A percentile compares a stretch with the other conserved stretches of the same genome.
phyloP scores from a whole-genome alignment of 2,113 vertebrate genomes.

The Bos javanicus region DNA sequence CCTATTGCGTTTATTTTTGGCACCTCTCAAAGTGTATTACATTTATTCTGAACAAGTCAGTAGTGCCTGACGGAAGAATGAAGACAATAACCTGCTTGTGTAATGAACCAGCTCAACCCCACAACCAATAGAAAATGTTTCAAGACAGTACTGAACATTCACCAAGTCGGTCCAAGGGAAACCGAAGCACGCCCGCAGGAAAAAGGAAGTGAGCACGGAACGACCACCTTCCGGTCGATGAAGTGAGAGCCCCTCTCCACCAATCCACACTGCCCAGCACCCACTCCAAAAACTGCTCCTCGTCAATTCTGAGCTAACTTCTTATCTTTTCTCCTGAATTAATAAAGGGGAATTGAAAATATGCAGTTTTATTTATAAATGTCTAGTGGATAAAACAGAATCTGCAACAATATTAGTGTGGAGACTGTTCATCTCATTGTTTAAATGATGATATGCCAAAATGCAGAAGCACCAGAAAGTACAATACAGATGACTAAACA shows the following conservation, averaged over 20 bases:
- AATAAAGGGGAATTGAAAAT: constrained; percentile 1
- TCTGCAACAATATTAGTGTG: background rate
- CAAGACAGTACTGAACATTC: background rate
- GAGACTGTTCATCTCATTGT: background rate
- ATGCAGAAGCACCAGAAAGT: background rate
- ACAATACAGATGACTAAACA: background rate
- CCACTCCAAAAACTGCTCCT: background rate
- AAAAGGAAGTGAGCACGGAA: background rate
- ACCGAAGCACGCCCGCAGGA: background rate
- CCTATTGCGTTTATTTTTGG: constrained; percentile 19
- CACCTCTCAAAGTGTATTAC: constrained; percentile 27
- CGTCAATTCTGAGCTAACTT: background rate
- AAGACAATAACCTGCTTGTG: constrained; percentile 27
- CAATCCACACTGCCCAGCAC: background rate
- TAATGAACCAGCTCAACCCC: constrained; percentile 16
- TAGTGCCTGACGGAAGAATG: background rate
- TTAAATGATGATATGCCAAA: background rate
- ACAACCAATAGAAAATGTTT: background rate
- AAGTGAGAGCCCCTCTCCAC: background rate
- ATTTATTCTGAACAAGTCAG: background rate
- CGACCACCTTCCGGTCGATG: background rate
- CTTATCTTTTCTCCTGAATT: background rate
- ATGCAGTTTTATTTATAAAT: background rate
- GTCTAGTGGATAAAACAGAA: background rate
- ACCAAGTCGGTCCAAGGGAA: background rate